A percentile compares a stretch with the other conserved stretches of the same genome.
phyloP scores from a whole-genome alignment of 2,797 vertebrate species.

The Peromyscus melanophrys region DNA sequence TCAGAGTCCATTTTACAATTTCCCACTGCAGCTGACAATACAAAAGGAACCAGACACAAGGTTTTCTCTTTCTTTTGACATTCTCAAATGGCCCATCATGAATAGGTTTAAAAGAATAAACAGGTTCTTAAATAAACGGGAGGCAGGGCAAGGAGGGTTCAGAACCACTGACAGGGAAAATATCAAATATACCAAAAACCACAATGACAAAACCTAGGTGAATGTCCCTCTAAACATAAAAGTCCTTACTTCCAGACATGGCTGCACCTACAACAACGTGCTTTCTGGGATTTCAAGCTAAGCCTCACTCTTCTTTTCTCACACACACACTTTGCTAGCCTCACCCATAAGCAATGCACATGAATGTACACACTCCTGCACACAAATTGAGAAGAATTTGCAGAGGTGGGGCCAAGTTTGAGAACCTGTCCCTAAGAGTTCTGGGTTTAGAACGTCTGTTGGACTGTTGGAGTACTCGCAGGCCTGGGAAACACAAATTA shows the following conservation, averaged over 20 bases:
- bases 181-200: not conserved
- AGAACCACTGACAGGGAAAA: not conserved
- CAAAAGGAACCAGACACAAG: not conserved
- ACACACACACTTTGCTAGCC: not conserved
- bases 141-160: not conserved
- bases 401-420: not conserved
- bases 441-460: slow-evolving; percentile 28
- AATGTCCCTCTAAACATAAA: not conserved
- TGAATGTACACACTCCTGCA: not conserved
- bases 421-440: not conserved
- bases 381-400: not conserved
- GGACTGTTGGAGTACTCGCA: slow-evolving; percentile 1
- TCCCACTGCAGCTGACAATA: not conserved
- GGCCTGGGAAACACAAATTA: not conserved
- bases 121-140: not conserved
- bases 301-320: not conserved
- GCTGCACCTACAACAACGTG: not conserved
- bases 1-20: not conserved
- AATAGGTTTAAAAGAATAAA: slow-evolving; percentile 9
- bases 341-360: not conserved
- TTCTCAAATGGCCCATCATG: slow-evolving; percentile 23
- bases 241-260: not conserved
- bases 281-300: not conserved
- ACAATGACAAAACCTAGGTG: not conserved
- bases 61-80: slow-evolving; percentile 15